A percentile compares a stretch with the other conserved stretches of the same genome.
Conservation (phyloP, 2,888 invertebrate genomes). For the Drosophila rellima region DNA sequence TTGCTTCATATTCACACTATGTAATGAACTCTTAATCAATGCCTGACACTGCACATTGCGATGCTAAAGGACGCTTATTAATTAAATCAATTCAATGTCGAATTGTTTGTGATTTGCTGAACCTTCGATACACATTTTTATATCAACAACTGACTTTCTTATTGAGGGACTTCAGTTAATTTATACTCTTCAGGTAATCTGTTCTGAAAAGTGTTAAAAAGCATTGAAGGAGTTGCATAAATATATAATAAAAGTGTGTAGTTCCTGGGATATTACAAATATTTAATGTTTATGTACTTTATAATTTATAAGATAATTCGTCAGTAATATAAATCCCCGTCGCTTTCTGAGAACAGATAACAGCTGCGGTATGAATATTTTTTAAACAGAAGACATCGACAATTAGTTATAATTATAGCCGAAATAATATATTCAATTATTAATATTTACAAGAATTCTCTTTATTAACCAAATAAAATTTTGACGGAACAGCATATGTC, state of each 20-base stretch:
- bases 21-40: slow-evolving; percentile 59
- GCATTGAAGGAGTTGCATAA: neutral
- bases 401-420: no score
- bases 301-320: no score
- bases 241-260: no score
- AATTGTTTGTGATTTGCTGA: slow-evolving; percentile 1
- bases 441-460: no score
- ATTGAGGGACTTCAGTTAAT: neutral
- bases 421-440: no score
- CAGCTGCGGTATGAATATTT: no score
- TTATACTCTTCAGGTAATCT: neutral
- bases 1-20: slow-evolving; percentile 21
- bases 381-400: no score
- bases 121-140: neutral
- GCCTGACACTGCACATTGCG: slow-evolving; percentile 24
- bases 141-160: neutral
- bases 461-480: no score
- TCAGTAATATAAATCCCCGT: neutral
- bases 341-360: neutral
- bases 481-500: no score
- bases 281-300: no score
- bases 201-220: neutral
- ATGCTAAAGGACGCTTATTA: slow-evolving; percentile 25
- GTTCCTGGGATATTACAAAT: no score
- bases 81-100: slow-evolving; percentile 44